Percentiles rank a stretch among this genome's conserved stretches.
phyloP scores from a whole-genome alignment of 2,888 invertebrate species.

The Embidobia sp. region DNA sequence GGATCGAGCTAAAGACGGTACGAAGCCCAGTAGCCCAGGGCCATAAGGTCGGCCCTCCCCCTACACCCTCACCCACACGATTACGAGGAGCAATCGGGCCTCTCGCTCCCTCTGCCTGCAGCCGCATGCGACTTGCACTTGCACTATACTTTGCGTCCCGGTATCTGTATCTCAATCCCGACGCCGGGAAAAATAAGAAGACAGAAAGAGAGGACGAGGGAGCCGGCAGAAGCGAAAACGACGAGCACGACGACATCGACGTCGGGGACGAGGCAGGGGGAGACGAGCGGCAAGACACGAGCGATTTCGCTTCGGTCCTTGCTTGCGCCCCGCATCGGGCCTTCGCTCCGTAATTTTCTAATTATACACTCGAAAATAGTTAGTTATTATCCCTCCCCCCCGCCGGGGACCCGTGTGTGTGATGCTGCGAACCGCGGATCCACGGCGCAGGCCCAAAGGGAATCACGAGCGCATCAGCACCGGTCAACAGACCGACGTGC shows the following conservation, averaged over 20 bases:
- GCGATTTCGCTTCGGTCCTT: constrained; percentile 67
- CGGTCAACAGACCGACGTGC: constrained; percentile 40
- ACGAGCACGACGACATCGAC: constrained; percentile 56
- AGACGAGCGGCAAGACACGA: constrained; percentile 62
- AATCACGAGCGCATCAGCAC: constrained; percentile 73
- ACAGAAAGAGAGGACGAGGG: constrained; percentile 58
- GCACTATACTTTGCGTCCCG: constrained; percentile 76
- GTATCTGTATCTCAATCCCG: constrained; percentile 79
- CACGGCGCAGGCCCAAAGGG: constrained; percentile 74
- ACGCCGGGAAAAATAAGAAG: constrained; percentile 68
- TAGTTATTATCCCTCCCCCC: constrained; percentile 77
- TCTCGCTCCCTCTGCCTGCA: constrained; percentile 36
- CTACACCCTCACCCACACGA: constrained; percentile 77
- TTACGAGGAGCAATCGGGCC: constrained; percentile 57
- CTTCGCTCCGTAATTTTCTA: constrained; percentile 80
- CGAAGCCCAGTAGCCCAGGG: constrained; percentile 81
- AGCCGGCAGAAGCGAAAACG: constrained; percentile 63
- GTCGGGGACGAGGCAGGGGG: constrained; percentile 36
- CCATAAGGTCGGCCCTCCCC: constrained; percentile 79
- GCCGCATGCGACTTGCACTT: constrained; percentile 72
- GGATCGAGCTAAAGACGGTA: constrained; percentile 70
- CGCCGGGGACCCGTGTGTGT: constrained; percentile 67
- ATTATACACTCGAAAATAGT: constrained; percentile 81
- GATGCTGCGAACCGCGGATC: constrained; percentile 73
- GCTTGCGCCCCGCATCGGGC: constrained; percentile 72